These are phyloP conservation scores for Microtus oregoni DNA, from an alignment of 2,113 vertebrate species.

Conservation along the genomic window DNA sequence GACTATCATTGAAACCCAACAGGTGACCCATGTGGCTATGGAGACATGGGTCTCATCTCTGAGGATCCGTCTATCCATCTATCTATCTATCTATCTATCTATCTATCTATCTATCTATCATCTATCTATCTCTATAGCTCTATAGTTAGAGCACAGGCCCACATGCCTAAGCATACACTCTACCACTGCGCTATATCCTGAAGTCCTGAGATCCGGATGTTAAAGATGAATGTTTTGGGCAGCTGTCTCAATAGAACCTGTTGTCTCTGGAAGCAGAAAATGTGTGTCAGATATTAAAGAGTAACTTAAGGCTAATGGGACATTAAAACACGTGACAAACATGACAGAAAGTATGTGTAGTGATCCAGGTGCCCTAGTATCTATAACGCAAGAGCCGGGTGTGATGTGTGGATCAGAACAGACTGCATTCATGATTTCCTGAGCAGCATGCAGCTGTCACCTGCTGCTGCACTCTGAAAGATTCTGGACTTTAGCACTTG, in stretches of 20 bases:
- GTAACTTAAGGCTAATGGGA: neutral
- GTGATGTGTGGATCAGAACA: fast-evolving
- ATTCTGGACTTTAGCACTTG: neutral
- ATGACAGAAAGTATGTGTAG: neutral
- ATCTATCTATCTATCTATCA: neutral
- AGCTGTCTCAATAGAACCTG: neutral
- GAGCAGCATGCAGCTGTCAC: neutral
- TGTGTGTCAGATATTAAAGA: neutral
- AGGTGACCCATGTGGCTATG: neutral
- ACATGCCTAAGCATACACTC: neutral
- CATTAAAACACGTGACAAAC: neutral
- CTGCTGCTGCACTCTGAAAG: neutral
- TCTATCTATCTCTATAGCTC: no score
- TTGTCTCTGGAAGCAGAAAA: neutral
- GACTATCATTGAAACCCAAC: neutral
- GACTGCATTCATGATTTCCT: neutral
- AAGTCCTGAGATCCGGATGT: neutral
- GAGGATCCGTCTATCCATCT: neutral
- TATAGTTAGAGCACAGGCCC: neutral
- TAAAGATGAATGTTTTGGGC: neutral
- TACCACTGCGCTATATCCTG: neutral
- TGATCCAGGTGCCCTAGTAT: neutral
- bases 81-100: neutral
- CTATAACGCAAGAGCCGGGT: neutral
- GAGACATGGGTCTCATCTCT: neutral